Evolutionary conservation across 2,113 vertebrate genomes (phyloP), one percentile per base, ranked within the genome.

Genomic region (Lates calcarifer): DNA sequence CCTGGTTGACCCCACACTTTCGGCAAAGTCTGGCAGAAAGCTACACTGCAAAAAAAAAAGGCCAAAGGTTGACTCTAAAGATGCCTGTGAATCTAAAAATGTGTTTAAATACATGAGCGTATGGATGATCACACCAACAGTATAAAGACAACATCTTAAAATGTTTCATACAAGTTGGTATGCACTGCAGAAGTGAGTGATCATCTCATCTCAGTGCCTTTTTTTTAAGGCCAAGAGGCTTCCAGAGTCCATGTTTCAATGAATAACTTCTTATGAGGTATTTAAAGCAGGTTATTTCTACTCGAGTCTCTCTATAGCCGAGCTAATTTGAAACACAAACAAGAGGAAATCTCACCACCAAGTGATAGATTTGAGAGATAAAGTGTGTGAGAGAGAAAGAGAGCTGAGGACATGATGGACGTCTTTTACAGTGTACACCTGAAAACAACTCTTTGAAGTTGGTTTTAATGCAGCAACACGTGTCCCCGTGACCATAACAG

Each of bases 391-490:
- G n/a, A n/a, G n/a, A n/a, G n/a, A n/a, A n/a, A 18, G 3, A 49
- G 56, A 41, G 31, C 35, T 33, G 65, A 8, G 14, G 47, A 28
- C 61, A 26, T 3, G 22, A 3, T 55, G 73, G 66, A 57, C 75
- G 72, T 37, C 51, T 85, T 60, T 83, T 74, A 49, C 66, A 84
- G 83, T 12, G 90, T 75, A 35, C 83, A 88, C 87, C 83, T 87
- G 83, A 83, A 53, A 53, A 24, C 53, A 57, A 78, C 49, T 79
- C 84, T 79, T 67, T 87, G 89, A 88, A 81, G 82, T 83, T 28
- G 24, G 14, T 29, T 63, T 65, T 84, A 74, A 79, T 29, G 74
- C 33, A 39, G 37, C 64, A 72, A 74, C 83, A 88, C 73, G 89
- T 87, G 81, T 58, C 67, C 75, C 45, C 4, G 22, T 77, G 66